Percentiles rank a stretch among this genome's conserved stretches.
Evolutionary conservation across 2,113 vertebrate genomes (phyloP).

Genomic region (Diphyllodes magnificus): DNA sequence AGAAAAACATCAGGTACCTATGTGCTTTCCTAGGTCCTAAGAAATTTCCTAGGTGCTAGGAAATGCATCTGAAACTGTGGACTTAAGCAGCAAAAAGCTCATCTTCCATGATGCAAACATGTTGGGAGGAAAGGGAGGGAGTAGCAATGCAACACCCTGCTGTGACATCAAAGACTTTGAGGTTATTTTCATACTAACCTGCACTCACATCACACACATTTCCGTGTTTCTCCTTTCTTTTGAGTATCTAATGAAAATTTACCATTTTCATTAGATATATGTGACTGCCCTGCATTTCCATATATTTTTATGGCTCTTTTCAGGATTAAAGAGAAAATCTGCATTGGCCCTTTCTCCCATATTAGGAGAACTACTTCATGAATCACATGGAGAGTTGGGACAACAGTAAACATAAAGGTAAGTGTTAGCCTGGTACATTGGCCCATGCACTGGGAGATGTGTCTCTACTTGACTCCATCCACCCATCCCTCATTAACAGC

Average conservation of each 20-base stretch:
- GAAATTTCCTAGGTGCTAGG: background rate
- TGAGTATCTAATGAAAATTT: background rate
- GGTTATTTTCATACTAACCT: background rate
- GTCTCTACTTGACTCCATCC: background rate
- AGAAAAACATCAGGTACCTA: background rate
- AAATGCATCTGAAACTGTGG: background rate
- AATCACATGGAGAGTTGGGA: rapidly evolving
- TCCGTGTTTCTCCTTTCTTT: background rate
- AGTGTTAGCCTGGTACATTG: background rate
- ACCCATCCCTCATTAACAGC: background rate
- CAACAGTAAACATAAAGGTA: background rate
- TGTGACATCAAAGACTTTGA: background rate
- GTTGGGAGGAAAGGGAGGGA: background rate
- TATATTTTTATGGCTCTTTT: background rate
- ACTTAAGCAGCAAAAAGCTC: background rate
- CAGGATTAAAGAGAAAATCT: background rate
- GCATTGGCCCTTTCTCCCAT: background rate
- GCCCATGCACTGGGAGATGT: background rate
- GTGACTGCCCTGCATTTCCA: background rate
- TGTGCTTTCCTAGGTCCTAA: background rate
- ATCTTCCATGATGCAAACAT: background rate
- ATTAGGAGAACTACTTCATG: background rate
- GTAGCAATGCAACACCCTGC: background rate
- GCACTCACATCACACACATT: background rate
- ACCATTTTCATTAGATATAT: background rate